Evolutionary conservation across 1,140 invertebrate genomes (phyloP).

Genomic region (Brachystomella parvula): DNA sequence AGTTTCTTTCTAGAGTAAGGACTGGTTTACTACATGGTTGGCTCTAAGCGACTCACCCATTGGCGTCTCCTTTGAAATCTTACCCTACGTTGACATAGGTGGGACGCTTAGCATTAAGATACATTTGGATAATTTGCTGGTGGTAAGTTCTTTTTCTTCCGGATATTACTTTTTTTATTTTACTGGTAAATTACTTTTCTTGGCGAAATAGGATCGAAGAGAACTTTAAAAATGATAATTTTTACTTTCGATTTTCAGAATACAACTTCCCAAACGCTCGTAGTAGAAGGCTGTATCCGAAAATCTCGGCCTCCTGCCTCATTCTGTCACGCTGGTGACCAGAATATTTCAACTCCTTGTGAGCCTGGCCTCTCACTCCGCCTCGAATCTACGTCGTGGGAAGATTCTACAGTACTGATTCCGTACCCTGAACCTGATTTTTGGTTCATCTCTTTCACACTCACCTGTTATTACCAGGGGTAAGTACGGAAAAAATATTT

Average conservation of each 20-base stretch:
- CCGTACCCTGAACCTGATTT: slow-evolving; percentile 68
- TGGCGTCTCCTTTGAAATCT: slow-evolving; percentile 47
- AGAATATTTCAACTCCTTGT: slow-evolving; percentile 50
- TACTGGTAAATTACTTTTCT: not conserved
- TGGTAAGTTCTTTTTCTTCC: slow-evolving; percentile 31
- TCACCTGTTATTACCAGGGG: slow-evolving; percentile 42
- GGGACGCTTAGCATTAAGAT: slow-evolving; percentile 48
- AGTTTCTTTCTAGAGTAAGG: slow-evolving; percentile 43
- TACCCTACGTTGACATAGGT: slow-evolving; percentile 50
- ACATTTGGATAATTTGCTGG: slow-evolving; percentile 42
- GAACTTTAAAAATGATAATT: no score
- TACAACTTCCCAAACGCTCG: slow-evolving; percentile 44
- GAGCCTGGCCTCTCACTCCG: slow-evolving; percentile 50
- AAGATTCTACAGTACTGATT: slow-evolving; percentile 50
- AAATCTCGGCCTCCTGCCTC: slow-evolving; percentile 47
- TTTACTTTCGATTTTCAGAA: slow-evolving; percentile 43
- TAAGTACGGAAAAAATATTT: slow-evolving; percentile 21
- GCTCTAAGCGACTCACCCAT: slow-evolving; percentile 45
- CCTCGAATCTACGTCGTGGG: slow-evolving; percentile 44
- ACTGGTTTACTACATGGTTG: slow-evolving; percentile 49
- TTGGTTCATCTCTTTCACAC: slow-evolving; percentile 59
- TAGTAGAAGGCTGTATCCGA: slow-evolving; percentile 54
- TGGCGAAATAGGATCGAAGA: not conserved
- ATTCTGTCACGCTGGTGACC: slow-evolving; percentile 42
- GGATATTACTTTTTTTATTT: not conserved